A percentile compares a stretch with the other conserved stretches of the same genome.
phyloP scores from a whole-genome alignment of 2,797 vertebrate genomes.

The Buceros bicornis region DNA sequence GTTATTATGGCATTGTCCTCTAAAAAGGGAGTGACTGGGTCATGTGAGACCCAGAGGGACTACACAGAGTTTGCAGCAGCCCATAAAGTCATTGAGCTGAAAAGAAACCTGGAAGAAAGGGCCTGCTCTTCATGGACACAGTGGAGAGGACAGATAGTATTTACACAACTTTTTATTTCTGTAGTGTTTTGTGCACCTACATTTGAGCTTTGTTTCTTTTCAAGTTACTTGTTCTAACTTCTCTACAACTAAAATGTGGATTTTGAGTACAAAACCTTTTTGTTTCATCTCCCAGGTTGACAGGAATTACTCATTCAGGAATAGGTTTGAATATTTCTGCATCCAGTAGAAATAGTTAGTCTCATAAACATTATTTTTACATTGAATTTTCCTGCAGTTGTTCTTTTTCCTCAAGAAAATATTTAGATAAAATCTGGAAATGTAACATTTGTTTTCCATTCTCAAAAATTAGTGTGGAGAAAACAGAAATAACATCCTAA shows the following conservation, averaged over 20 bases:
- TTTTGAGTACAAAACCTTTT: not conserved
- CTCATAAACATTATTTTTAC: not conserved
- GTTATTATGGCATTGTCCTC: not conserved
- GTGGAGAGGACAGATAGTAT: not conserved
- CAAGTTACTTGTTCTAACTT: not conserved
- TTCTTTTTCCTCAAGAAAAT: not conserved
- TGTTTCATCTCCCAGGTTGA: not conserved
- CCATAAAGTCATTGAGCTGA: slow-evolving; percentile 19
- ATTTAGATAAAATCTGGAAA: not conserved
- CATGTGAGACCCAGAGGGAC: slow-evolving; percentile 1
- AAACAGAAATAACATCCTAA: not conserved
- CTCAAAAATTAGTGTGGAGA: not conserved
- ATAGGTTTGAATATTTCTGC: not conserved
- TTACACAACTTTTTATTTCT: not conserved
- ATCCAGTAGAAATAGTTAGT: not conserved
- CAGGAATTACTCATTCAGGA: not conserved
- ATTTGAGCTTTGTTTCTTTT: not conserved
- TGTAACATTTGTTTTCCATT: not conserved
- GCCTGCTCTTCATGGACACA: not conserved
- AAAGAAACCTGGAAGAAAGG: slow-evolving; percentile 30
- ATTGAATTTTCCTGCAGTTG: not conserved
- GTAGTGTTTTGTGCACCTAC: not conserved
- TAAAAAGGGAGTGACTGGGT: not conserved
- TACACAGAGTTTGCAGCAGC: not conserved
- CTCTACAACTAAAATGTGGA: not conserved